Percentiles rank a stretch among this genome's conserved stretches.
Evolutionary conservation across 2,113 vertebrate species (phyloP).

Genomic region (Blennius ocellaris): DNA sequence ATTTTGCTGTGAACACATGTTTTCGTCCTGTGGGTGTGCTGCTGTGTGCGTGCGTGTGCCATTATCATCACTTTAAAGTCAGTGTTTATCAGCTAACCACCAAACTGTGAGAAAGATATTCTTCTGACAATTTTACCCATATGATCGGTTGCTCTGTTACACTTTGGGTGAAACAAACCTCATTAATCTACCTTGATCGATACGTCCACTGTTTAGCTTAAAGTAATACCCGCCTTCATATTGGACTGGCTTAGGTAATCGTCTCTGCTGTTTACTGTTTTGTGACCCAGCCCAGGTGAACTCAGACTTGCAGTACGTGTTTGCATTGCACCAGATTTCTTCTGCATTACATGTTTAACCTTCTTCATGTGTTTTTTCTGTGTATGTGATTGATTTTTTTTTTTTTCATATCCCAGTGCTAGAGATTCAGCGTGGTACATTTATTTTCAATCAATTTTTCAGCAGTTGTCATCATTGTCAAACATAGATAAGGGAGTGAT

Average conservation of each 20-base stretch:
- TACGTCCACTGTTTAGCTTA: constrained; percentile 13
- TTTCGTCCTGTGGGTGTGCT: too few species aligned
- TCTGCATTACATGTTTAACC: too few species aligned
- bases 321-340: too few species aligned
- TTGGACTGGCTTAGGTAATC: neutral
- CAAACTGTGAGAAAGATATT: constrained; percentile 13
- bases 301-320: neutral
- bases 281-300: neutral
- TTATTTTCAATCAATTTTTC: constrained; percentile 8
- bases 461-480: constrained; percentile 46
- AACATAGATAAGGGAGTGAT: constrained; percentile 12
- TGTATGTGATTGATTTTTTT: too few species aligned
- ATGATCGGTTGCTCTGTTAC: constrained; percentile 33
- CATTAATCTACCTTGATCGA: constrained; percentile 42
- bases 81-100: constrained; percentile 8
- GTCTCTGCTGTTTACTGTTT: neutral
- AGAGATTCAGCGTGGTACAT: constrained; percentile 6
- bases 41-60: constrained; percentile 14
- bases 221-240: constrained; percentile 31
- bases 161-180: constrained; percentile 20
- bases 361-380: too few species aligned
- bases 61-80: constrained; percentile 23
- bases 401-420: neutral
- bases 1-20: too few species aligned
- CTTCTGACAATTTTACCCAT: constrained; percentile 14